These are phyloP conservation scores for Sicus ferrugineus DNA, from an alignment of 2,888 invertebrate species.

Conservation along the genomic window DNA sequence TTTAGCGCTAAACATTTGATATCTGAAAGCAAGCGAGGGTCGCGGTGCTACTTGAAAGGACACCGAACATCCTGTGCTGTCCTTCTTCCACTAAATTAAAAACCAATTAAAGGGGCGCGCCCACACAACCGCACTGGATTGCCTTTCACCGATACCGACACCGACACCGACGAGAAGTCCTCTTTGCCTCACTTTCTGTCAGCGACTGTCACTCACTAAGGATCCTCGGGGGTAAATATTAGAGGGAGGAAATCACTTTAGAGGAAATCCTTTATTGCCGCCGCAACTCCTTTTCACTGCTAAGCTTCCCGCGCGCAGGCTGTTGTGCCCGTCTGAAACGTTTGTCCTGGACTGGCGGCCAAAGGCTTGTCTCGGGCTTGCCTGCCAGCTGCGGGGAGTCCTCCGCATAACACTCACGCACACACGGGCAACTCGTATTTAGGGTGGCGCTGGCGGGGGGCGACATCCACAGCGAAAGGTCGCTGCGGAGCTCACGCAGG, in stretches of 20 bases:
- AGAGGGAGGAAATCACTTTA: background rate
- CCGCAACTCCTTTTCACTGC: constrained; percentile 21
- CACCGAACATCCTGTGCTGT: too few species aligned
- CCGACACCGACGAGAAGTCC: constrained; percentile 4
- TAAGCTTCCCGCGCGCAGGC: constrained; percentile 60
- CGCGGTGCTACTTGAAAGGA: background rate
- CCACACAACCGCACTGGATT: too few species aligned
- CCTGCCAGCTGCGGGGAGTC: constrained; percentile 38
- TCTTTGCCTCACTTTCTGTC: constrained; percentile 34
- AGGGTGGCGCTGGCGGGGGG: background rate
- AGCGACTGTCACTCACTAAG: constrained; percentile 22
- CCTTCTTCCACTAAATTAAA: background rate
- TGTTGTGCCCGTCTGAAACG: constrained; percentile 65
- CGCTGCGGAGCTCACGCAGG: constrained; percentile 31
- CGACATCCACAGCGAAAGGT: background rate
- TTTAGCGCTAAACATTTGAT: background rate
- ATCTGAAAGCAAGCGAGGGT: background rate
- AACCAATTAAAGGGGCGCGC: background rate
- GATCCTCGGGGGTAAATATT: too few species aligned
- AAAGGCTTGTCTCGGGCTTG: constrained; percentile 57
- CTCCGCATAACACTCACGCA: constrained; percentile 18
- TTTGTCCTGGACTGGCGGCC: constrained; percentile 64
- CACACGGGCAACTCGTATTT: constrained; percentile 23
- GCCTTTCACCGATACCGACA: too few species aligned
- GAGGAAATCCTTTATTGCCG: constrained; percentile 27